phyloP scores from a whole-genome alignment of 2,888 invertebrate species.

The Apodemia mormo region DNA sequence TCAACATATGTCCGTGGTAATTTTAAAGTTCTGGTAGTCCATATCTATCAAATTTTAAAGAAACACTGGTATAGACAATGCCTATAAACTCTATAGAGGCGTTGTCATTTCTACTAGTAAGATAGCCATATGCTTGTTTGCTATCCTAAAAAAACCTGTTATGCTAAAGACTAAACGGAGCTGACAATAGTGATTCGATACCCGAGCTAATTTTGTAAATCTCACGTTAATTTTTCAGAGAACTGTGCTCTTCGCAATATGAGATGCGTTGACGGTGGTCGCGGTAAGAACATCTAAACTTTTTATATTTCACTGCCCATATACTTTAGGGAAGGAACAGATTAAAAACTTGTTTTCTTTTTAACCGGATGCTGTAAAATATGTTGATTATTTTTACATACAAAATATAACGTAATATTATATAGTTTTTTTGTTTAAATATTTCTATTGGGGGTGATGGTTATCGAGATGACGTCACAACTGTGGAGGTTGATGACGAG shows the following conservation, averaged over 20 bases:
- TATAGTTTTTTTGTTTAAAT: too few species aligned
- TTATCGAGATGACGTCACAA: too few species aligned
- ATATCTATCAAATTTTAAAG: too few species aligned
- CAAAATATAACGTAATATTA: too few species aligned
- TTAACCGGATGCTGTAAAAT: background rate
- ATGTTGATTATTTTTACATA: background rate
- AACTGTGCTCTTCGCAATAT: constrained; percentile 59
- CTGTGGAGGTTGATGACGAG: too few species aligned
- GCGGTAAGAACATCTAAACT: constrained; percentile 30
- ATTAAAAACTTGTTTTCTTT: background rate
- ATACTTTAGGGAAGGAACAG: background rate
- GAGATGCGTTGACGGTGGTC: constrained; percentile 69
- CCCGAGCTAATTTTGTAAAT: constrained; percentile 60
- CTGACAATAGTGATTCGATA: constrained; percentile 54
- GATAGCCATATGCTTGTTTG: too few species aligned
- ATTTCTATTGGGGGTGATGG: too few species aligned
- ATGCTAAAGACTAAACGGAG: constrained; percentile 39
- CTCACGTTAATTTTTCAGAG: constrained; percentile 64
- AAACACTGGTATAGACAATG: too few species aligned
- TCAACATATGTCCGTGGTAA: too few species aligned
- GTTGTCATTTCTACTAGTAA: too few species aligned
- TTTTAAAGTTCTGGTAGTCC: too few species aligned
- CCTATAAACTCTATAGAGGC: too few species aligned
- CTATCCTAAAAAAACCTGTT: constrained; percentile 21
- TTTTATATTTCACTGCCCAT: constrained; percentile 8